A percentile compares a stretch with the other conserved stretches of the same genome.
These are phyloP conservation scores for Drosophila mettleri DNA, from an alignment of 2,888 invertebrate genomes.

Conservation along the genomic window DNA sequence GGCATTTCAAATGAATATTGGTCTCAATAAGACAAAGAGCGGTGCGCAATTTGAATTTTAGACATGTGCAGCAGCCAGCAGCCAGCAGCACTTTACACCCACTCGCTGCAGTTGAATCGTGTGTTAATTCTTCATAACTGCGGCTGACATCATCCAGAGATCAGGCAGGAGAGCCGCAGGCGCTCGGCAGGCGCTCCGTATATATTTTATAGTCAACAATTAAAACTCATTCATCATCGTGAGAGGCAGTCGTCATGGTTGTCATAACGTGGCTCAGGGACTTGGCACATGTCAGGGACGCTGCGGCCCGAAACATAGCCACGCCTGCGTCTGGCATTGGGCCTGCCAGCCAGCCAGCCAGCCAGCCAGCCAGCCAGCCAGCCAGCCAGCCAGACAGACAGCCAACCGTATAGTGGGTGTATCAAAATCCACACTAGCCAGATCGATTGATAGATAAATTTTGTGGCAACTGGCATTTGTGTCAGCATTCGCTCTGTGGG, in stretches of 20 bases:
- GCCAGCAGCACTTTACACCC: constrained; percentile 30
- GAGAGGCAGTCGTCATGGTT: constrained; percentile 47
- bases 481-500: constrained; percentile 60
- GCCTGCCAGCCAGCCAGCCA: constrained; percentile 3
- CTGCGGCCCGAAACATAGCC: constrained; percentile 43
- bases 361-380: constrained; percentile 1
- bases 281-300: constrained; percentile 64
- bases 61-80: constrained; percentile 65
- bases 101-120: constrained; percentile 50
- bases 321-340: constrained; percentile 77
- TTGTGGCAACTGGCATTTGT: constrained; percentile 73
- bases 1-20: background rate
- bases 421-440: constrained; percentile 60
- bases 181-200: constrained; percentile 46
- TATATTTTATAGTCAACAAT: constrained; percentile 79
- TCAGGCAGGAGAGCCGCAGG: constrained; percentile 43
- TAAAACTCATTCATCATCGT: constrained; percentile 80
- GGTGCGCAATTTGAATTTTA: constrained; percentile 69
- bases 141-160: constrained; percentile 78
- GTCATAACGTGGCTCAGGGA: constrained; percentile 64
- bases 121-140: constrained; percentile 77
- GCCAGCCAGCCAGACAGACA: constrained; percentile 1
- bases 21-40: constrained; percentile 52
- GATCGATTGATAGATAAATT: constrained; percentile 81
- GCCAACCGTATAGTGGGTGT: constrained; percentile 56